A percentile compares a stretch with the other conserved stretches of the same genome.
phyloP scores from a whole-genome alignment of 2,797 vertebrate genomes.

The Yasuhikotakia modesta region DNA sequence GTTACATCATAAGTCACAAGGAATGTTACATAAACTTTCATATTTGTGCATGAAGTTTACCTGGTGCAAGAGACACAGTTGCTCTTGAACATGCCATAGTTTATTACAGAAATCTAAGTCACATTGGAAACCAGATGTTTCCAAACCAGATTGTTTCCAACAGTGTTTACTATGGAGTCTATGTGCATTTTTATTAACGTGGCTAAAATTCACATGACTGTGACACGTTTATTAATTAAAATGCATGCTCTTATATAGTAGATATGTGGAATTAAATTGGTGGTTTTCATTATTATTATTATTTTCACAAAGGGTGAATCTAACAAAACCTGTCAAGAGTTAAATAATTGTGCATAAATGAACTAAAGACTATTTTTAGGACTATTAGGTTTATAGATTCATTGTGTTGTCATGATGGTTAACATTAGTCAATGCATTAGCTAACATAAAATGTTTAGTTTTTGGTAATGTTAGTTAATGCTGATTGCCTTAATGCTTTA shows the following conservation, averaged over 20 bases:
- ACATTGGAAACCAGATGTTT: conserved; percentile 14
- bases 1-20: conserved; percentile 30
- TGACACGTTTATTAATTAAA: conserved; percentile 48
- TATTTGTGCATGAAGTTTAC: conserved; percentile 23
- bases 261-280: conserved; percentile 44
- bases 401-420: not conserved
- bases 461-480: no score
- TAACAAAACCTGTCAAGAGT: not conserved
- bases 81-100: conserved; percentile 28
- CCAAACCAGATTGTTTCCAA: no score
- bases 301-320: not conserved
- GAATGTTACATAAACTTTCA: conserved; percentile 16
- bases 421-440: no score
- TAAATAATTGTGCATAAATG: not conserved
- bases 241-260: conserved; percentile 51
- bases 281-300: conserved; percentile 1
- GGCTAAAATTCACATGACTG: conserved; percentile 57
- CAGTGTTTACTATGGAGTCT: conserved; percentile 51
- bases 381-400: not conserved
- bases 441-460: no score
- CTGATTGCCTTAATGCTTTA: no score
- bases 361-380: not conserved
- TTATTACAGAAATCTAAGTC: conserved; percentile 3
- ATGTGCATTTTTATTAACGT: conserved; percentile 48
- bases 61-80: not conserved